phyloP scores from a whole-genome alignment of 2,797 vertebrate species.

The Sebastes diaconus region DNA sequence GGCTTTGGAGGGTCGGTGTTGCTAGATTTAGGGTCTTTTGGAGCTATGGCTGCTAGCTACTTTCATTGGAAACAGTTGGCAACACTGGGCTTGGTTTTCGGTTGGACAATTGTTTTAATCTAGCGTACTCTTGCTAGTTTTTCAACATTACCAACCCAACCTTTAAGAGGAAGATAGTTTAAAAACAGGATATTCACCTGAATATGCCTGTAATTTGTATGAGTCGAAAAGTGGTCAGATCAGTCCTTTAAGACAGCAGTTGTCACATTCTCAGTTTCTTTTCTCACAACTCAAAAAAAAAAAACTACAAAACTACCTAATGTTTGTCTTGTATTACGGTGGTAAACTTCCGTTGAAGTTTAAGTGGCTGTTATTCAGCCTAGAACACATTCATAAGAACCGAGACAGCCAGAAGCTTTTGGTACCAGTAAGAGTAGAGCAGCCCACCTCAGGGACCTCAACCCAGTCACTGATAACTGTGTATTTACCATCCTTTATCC shows the following conservation, averaged over 20 bases:
- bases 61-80: no score
- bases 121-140: background rate
- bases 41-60: no score
- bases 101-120: no score
- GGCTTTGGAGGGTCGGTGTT: no score
- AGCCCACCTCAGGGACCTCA: slow-evolving; percentile 32
- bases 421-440: slow-evolving; percentile 8
- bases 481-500: slow-evolving; percentile 54
- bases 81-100: no score
- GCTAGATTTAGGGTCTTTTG: no score
- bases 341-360: background rate
- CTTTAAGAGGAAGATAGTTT: background rate
- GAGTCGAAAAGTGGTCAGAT: background rate
- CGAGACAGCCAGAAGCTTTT: slow-evolving; percentile 10
- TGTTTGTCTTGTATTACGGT: background rate
- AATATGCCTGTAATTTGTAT: background rate
- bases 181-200: background rate
- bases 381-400: background rate
- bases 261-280: background rate
- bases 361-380: background rate
- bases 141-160: background rate
- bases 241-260: background rate
- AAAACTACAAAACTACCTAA: background rate
- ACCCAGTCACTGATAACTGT: slow-evolving; percentile 42
- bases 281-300: background rate